Evolutionary conservation across 2,797 vertebrate genomes (phyloP), one percentile per base, ranked within the genome.

Genomic region (Echeneis naucrates): DNA sequence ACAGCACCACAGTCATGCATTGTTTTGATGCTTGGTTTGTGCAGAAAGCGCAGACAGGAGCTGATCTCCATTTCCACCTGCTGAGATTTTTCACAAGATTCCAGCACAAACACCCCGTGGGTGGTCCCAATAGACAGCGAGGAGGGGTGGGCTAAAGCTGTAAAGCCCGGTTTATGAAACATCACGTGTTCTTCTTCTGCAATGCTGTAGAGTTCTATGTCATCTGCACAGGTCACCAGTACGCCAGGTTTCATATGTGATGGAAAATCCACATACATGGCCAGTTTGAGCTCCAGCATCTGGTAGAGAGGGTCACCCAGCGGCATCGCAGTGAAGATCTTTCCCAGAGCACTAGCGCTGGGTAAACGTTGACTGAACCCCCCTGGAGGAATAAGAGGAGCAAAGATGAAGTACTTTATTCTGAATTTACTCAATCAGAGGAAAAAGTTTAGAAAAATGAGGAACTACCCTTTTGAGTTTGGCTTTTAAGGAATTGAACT

Each of bases 221-320:
- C 97, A 63, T 99, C 98, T 0, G 97, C 95, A 53, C 97, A 98
- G 0, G 96, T 96, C 38, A 98, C 71, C 55, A 99, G 89, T 0
- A 99, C 48, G 0, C 98, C 97, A 0, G 98, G 96, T 4, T 90
- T 94, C 98, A 99, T 99, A 52, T 87, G 92, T 0, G 61, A 70
- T 0, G 97, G 98, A 45, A 99, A 97, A 69, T 99, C 97, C 17
- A 99, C 90, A 58, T 98, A 99, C 91, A 97, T 95, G 79, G 96
- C 95, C 59, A 99, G 89, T 80, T 99, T 99, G 76, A 99, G 92
- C 74, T 99, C 98, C 83, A 99, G 65, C 97, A 99, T 99, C 92
- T 99, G 97, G 84, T 93, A 97, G 65, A 96, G 21, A 0, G 96
- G 96, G 0, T 95, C 83, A 0, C 97, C 97, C 4, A 98, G 54